phyloP scores from a whole-genome alignment of 2,113 vertebrate species.

The Heterotilapia buettikoferi region DNA sequence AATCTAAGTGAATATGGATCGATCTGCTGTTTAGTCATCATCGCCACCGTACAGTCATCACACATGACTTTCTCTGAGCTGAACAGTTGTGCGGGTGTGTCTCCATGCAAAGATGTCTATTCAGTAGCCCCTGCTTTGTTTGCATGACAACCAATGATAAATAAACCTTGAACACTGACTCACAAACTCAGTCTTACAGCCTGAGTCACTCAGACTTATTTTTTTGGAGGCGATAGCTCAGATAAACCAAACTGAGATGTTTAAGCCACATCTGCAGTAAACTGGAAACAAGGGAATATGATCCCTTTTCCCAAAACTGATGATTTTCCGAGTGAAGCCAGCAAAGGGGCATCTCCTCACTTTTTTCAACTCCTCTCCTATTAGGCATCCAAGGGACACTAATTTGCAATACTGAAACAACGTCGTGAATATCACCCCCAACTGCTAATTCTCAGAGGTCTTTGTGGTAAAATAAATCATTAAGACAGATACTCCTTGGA shows the following conservation, averaged over 20 bases:
- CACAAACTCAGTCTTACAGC: slow-evolving; percentile 7
- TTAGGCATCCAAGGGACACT: slow-evolving; percentile 47
- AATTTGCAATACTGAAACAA: slow-evolving; percentile 63
- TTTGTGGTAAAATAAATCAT: slow-evolving; percentile 74
- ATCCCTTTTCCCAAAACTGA: slow-evolving; percentile 2
- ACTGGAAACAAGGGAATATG: slow-evolving; percentile 2
- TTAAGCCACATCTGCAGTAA: slow-evolving; percentile 12
- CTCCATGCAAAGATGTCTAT: slow-evolving; percentile 20
- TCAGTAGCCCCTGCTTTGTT: slow-evolving; percentile 56
- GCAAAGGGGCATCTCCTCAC: background rate
- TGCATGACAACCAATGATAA: slow-evolving; percentile 70
- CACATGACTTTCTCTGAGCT: slow-evolving; percentile 3
- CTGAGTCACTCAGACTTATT: background rate
- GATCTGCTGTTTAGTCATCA: background rate
- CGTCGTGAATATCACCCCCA: slow-evolving; percentile 65
- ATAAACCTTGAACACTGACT: slow-evolving; percentile 58
- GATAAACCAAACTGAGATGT: slow-evolving; percentile 12
- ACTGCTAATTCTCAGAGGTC: slow-evolving; percentile 71
- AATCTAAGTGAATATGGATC: background rate
- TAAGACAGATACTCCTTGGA: slow-evolving; percentile 75
- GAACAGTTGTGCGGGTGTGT: slow-evolving; percentile 38
- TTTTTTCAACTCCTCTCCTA: slow-evolving; percentile 8
- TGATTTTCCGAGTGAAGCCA: slow-evolving; percentile 1
- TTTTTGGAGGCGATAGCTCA: background rate
- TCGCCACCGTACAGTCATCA: slow-evolving; percentile 5